A percentile compares a stretch with the other conserved stretches of the same genome.
Conservation (phyloP, 2,888 invertebrate genomes). For the Drosophila siamana region DNA sequence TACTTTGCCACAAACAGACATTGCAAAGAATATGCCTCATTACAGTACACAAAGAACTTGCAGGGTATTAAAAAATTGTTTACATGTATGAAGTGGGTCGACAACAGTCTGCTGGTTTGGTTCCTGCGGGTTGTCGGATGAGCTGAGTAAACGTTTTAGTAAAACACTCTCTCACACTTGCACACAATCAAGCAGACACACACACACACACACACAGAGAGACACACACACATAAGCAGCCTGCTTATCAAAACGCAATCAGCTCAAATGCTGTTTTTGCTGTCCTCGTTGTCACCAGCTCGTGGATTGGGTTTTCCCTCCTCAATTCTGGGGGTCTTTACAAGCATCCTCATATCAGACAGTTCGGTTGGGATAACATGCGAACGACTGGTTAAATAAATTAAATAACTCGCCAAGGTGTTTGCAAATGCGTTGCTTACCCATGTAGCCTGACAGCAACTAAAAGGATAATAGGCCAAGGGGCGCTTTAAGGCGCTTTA, state of each 20-base stretch:
- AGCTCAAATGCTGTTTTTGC: slow-evolving; percentile 68
- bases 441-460: slow-evolving; percentile 24
- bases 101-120: slow-evolving; percentile 31
- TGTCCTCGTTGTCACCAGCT: slow-evolving; percentile 32
- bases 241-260: slow-evolving; percentile 76
- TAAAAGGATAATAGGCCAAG: slow-evolving; percentile 21
- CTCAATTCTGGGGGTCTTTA: slow-evolving; percentile 25
- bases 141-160: slow-evolving; percentile 44
- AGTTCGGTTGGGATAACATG: slow-evolving; percentile 44
- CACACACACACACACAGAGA: background rate
- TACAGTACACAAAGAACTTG: background rate
- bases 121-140: slow-evolving; percentile 35
- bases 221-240: slow-evolving; percentile 60
- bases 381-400: slow-evolving; percentile 45
- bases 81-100: slow-evolving; percentile 54
- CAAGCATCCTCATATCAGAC: slow-evolving; percentile 33
- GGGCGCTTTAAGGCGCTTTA: slow-evolving; percentile 39
- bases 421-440: slow-evolving; percentile 29
- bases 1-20: too few relatives aligned
- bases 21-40: too few relatives aligned
- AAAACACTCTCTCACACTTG: slow-evolving; percentile 24
- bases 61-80: slow-evolving; percentile 63
- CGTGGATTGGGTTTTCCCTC: background rate
- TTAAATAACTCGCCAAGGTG: slow-evolving; percentile 52
- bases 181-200: background rate